A percentile compares a stretch with the other conserved stretches of the same genome.
These are phyloP conservation scores for Grallaria varia DNA, from an alignment of 2,113 vertebrate species.

Conservation along the genomic window DNA sequence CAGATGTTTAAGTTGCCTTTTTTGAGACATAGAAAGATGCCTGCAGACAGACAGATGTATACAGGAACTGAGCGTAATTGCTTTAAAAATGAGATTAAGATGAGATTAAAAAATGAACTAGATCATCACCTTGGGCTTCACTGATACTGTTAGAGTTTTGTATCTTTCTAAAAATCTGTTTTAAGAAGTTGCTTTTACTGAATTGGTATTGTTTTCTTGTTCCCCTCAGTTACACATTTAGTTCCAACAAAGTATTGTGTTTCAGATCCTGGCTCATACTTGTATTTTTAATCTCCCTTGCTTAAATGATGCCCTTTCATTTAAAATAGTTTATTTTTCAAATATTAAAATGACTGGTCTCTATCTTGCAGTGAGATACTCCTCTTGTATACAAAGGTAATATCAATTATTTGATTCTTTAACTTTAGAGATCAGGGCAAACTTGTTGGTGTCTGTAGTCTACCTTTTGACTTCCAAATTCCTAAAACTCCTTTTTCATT, in stretches of 20 bases:
- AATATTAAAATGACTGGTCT: not conserved
- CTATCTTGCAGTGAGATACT: not conserved
- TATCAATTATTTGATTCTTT: not conserved
- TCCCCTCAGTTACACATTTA: not conserved
- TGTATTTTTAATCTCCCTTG: not conserved
- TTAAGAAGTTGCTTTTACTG: not conserved
- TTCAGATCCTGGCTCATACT: not conserved
- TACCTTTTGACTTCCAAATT: not conserved
- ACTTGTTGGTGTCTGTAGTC: not conserved
- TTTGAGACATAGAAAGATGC: not conserved
- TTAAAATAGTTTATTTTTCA: not conserved
- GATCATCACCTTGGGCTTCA: not conserved
- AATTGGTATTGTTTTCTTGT: not conserved
- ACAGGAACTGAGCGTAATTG: not conserved
- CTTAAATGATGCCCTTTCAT: not conserved
- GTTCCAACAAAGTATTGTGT: not conserved
- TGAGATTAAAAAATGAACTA: not conserved
- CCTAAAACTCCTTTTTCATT: not conserved
- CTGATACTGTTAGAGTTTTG: not conserved
- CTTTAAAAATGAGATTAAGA: not conserved
- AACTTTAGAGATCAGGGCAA: not conserved
- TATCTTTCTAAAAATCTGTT: not conserved
- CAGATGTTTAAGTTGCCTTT: not conserved
- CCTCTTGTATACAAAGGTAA: not conserved
- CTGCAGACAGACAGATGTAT: too few relatives aligned